phyloP scores from a whole-genome alignment of 2,797 vertebrate genomes.

The Vireo griseus region DNA sequence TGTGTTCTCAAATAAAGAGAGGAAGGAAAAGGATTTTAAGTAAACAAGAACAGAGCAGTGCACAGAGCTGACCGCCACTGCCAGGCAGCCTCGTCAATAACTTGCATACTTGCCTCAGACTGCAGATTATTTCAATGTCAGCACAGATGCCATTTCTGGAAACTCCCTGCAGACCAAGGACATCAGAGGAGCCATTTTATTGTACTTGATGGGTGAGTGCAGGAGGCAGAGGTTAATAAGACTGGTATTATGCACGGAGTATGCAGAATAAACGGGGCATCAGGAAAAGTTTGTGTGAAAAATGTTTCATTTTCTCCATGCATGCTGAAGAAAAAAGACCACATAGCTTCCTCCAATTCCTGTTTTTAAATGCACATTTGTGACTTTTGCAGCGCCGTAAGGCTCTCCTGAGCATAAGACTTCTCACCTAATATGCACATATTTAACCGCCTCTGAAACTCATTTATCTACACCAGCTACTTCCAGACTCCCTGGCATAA shows the following conservation, averaged over 20 bases:
- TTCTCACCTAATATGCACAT: slow-evolving; percentile 41
- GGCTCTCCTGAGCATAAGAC: neutral
- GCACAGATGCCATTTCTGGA: slow-evolving; percentile 56
- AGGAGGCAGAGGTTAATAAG: slow-evolving; percentile 51
- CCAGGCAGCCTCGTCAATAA: slow-evolving; percentile 29
- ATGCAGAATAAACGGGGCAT: neutral
- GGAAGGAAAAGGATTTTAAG: slow-evolving; percentile 38
- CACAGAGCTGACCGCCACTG: neutral
- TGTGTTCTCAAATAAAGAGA: slow-evolving; percentile 10
- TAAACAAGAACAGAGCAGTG: neutral
- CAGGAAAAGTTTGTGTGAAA: neutral
- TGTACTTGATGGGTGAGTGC: slow-evolving; percentile 19
- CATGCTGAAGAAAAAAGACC: neutral
- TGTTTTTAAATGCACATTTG: neutral
- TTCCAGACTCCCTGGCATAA: slow-evolving; percentile 35
- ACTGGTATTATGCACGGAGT: neutral
- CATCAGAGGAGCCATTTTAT: slow-evolving; percentile 52
- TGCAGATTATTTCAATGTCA: slow-evolving; percentile 56
- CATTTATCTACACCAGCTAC: slow-evolving; percentile 29
- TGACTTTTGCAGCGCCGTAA: neutral
- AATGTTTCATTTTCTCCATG: neutral
- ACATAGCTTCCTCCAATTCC: neutral
- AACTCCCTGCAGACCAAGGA: slow-evolving; percentile 58
- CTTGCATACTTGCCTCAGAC: slow-evolving; percentile 16
- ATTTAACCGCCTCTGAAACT: slow-evolving; percentile 7